Conservation (phyloP, 2,797 vertebrate genomes). For the Tenualosa ilisha region DNA sequence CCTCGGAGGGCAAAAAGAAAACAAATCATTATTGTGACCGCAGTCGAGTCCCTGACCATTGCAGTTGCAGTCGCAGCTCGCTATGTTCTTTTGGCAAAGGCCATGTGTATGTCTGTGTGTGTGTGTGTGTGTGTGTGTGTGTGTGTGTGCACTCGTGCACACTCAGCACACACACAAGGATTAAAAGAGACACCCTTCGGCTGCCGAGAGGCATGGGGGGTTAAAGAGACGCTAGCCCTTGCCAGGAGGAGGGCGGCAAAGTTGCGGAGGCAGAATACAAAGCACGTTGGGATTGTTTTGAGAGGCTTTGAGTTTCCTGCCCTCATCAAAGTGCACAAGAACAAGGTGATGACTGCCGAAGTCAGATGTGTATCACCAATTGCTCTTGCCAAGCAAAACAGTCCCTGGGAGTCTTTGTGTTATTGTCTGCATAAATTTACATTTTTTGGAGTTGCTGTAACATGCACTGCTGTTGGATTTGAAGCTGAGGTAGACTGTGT, state of each 20-base stretch:
- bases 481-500: not conserved
- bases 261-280: slow-evolving; percentile 30
- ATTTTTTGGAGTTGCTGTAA: slow-evolving; percentile 22
- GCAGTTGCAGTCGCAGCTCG: slow-evolving; percentile 28
- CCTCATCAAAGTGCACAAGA: slow-evolving; percentile 65
- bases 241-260: slow-evolving; percentile 63
- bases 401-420: slow-evolving; percentile 66
- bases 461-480: not conserved
- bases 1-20: slow-evolving; percentile 64
- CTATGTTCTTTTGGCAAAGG: slow-evolving; percentile 53
- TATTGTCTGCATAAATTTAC: slow-evolving; percentile 69
- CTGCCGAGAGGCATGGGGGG: slow-evolving; percentile 32
- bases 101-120: slow-evolving; percentile 10
- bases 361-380: slow-evolving; percentile 80
- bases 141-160: not conserved
- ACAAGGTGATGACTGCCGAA: slow-evolving; percentile 73
- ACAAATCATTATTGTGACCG: slow-evolving; percentile 49
- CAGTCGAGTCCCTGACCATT: slow-evolving; percentile 14
- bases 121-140: slow-evolving; percentile 5
- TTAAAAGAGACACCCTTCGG: slow-evolving; percentile 50
- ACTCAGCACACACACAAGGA: slow-evolving; percentile 33
- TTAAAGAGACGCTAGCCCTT: slow-evolving; percentile 60
- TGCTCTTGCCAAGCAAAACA: slow-evolving; percentile 74
- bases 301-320: slow-evolving; percentile 53
- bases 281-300: slow-evolving; percentile 53